Base-by-base conservation (phyloP, 2,797 vertebrate genomes). In the Anguilla marmorata region DNA sequence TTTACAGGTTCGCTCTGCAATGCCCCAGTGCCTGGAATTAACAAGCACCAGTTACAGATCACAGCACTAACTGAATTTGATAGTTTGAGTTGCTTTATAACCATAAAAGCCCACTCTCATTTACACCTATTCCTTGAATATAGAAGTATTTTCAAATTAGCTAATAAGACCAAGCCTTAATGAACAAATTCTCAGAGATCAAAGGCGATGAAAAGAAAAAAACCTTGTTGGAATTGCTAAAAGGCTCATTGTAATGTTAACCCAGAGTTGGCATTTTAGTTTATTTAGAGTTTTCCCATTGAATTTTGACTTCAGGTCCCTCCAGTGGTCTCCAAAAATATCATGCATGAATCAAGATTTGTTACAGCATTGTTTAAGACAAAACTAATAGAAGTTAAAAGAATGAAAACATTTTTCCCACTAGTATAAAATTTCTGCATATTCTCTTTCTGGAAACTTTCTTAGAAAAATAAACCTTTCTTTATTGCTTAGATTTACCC, bases 21-120 rank as follows among this genome's bases (percentile, higher is more conserved):
- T 95, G 95, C 96, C 94, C 93, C 94, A 95, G 89, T 93, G 94
- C 92, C 90, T 92, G 87, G 92, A 94, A 94, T 95, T 96, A 96
- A 96, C 93, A 92, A 96, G 95, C 85, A 91, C 88, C 48, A 79
- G 92, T 94, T 92, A 93, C 92, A 91, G 91, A 92, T 91, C 92
- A 90, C 92, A 92, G 91, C 91, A 92, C 94, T 94, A 94, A 93
- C 93, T 93, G 91, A 87, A 90, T 90, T 92, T 91, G 92, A 93
- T 82, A 48, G 37, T n/a, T 24, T 6, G 41, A 16, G 11, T 37
- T 8, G 79, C 24, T 82, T 82, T 33, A 50, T 50, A 82, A 33
- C 45, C 79, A 50, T 50, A 82, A 82, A 82, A 82, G 45, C 4
- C 41, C 45, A n/a, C 6, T 48, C 19, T 48, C 21, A 48, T 80